These are phyloP conservation scores for Noturus placidus DNA, from an alignment of 2,113 vertebrate species.

Conservation along the genomic window DNA sequence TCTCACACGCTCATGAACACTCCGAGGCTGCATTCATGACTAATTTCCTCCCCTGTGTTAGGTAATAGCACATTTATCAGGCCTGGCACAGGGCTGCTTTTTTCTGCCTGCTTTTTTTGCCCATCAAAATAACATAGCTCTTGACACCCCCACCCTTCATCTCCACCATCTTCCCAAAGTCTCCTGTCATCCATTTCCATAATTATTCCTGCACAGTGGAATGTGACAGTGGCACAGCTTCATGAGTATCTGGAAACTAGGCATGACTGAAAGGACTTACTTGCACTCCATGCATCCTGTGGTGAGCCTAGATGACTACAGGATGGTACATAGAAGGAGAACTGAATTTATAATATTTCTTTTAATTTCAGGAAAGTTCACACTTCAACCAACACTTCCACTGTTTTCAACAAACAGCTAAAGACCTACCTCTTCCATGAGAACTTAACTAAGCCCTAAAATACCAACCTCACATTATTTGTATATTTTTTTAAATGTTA, in stretches of 20 bases:
- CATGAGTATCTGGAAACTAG: not conserved
- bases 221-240: constrained; percentile 8
- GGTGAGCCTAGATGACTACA: not conserved
- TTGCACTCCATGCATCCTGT: constrained; percentile 42
- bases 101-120: constrained; percentile 43
- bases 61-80: constrained; percentile 62
- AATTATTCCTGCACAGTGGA: constrained; percentile 46
- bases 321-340: not conserved
- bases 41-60: constrained; percentile 61
- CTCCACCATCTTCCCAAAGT: constrained; percentile 15
- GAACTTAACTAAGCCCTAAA: too few species aligned
- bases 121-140: constrained; percentile 49
- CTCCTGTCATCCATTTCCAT: constrained; percentile 50
- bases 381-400: not conserved
- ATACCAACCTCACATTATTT: too few species aligned
- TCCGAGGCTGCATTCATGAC: constrained; percentile 55
- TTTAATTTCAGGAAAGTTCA: not conserved
- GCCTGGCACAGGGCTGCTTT: constrained; percentile 23
- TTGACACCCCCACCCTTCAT: constrained; percentile 22
- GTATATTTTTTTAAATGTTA: too few species aligned
- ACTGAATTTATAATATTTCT: constrained; percentile 13
- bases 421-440: too few species aligned
- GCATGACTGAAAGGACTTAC: constrained; percentile 37
- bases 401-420: too few species aligned
- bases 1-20: constrained; percentile 27